Evolutionary conservation across 2,797 vertebrate species (phyloP), one percentile per base, ranked within the genome.

Genomic region (Clarias platycephalus): DNA sequence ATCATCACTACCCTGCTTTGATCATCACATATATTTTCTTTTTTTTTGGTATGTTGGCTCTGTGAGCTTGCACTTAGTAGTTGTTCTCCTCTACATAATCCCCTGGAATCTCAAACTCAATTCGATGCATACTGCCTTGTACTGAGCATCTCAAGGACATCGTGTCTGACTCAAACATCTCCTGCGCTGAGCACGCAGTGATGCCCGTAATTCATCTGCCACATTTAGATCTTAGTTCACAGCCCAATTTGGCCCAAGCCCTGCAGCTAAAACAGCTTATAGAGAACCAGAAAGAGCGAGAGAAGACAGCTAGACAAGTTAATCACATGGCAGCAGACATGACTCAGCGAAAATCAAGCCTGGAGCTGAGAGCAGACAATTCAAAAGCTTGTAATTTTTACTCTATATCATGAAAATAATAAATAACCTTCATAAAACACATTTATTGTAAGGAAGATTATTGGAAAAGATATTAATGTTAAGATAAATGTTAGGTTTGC

Each of bases 251-350:
- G 57, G 57, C 57, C 57, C 31, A n/a, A n/a, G 12, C 31, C 57
- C 31, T 60, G 20, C 28, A 37, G 75, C 34, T n/a, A 63, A 63
- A 63, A 79, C 76, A 44, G 60, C 37, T 79, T 79, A 15, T 44
- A 63, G 34, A n/a, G 34, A 9, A 76, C 4, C 28, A 76, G 15
- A 37, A 40, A 79, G 24, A 62, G 31, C 8, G 57, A 40, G 34
- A 18, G 58, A 16, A 62, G n/a, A 13, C 63, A 6, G 24, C 24
- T 20, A 80, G n/a, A 49, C 24, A 49, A 64, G 49, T 28, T 20
- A 80, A 64, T 80, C 1, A 80, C 37, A 12, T 49, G 15, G n/a
- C 16, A 64, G 16, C 16, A 20, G 24, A 44, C 10, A 44, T 13
- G 10, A 63, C 24, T 44, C 13, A 44, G 76, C 6, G 0, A 62